These are phyloP conservation scores for Biston stratarius DNA, from an alignment of 2,888 invertebrate genomes.

Conservation along the genomic window DNA sequence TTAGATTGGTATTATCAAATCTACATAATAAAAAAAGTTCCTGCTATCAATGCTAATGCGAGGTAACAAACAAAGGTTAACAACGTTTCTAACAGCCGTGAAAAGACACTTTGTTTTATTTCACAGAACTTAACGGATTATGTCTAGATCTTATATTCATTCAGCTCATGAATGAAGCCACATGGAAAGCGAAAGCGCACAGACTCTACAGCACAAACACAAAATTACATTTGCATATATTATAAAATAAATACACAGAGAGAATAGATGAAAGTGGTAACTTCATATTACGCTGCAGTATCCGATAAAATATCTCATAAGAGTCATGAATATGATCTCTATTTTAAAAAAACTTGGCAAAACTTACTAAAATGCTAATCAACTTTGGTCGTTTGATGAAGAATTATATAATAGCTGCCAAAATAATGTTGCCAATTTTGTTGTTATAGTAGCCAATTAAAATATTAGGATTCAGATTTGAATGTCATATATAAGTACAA, in stretches of 20 bases:
- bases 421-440: slow-evolving; percentile 13
- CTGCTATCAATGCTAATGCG: not conserved
- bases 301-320: slow-evolving; percentile 19
- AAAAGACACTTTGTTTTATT: slow-evolving; percentile 11
- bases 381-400: slow-evolving; percentile 9
- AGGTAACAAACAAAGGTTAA: slow-evolving; percentile 11
- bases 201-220: slow-evolving; percentile 17
- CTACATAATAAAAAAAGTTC: not conserved
- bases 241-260: slow-evolving; percentile 24
- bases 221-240: slow-evolving; percentile 30
- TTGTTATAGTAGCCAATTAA: not conserved
- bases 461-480: not conserved
- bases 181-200: slow-evolving; percentile 32
- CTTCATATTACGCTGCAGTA: slow-evolving; percentile 37
- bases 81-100: slow-evolving; percentile 10
- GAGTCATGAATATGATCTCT: slow-evolving; percentile 32
- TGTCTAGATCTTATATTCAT: slow-evolving; percentile 5
- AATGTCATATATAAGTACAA: not conserved
- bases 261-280: slow-evolving; percentile 38
- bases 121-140: slow-evolving; percentile 6
- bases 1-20: not conserved
- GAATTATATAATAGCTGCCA: slow-evolving; percentile 13
- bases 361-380: slow-evolving; percentile 21
- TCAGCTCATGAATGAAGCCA: slow-evolving; percentile 15
- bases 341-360: slow-evolving; percentile 41